A percentile compares a stretch with the other conserved stretches of the same genome.
These are phyloP conservation scores for Hylia prasina DNA, from an alignment of 2,113 vertebrate species.

Conservation along the genomic window DNA sequence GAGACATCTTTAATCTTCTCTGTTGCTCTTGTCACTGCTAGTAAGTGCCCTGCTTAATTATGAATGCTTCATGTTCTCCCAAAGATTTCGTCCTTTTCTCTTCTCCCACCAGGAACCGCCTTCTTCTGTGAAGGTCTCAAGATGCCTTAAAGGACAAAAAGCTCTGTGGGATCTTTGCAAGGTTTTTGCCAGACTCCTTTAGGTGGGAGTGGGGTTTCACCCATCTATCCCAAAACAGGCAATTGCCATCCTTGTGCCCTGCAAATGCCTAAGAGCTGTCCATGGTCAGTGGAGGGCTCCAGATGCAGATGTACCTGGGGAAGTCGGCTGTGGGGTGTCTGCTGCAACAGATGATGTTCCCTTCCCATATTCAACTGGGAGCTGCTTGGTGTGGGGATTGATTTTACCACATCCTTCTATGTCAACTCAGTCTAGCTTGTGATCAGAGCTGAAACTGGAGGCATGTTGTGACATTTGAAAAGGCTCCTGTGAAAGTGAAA, in stretches of 20 bases:
- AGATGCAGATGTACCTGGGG: too few species aligned
- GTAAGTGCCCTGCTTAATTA: not conserved
- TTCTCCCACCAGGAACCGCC: not conserved
- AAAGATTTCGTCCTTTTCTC: not conserved
- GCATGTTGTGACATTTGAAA: not conserved
- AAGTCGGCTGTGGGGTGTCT: accelerated
- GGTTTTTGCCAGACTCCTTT: not conserved
- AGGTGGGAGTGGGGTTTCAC: not conserved
- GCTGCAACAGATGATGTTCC: not conserved
- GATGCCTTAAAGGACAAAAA: not conserved
- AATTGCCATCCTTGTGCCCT: not conserved
- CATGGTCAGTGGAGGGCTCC: not conserved
- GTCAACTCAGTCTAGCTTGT: not conserved
- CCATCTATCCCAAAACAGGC: not conserved
- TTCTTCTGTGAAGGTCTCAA: not conserved
- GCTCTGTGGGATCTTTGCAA: not conserved
- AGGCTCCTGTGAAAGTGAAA: not conserved
- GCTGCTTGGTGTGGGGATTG: not conserved
- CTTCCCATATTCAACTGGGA: not conserved
- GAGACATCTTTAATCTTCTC: not conserved
- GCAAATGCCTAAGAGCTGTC: not conserved
- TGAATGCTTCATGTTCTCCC: not conserved
- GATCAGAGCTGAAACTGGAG: not conserved
- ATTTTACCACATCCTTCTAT: not conserved
- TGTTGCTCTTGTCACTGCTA: not conserved